phyloP scores from a whole-genome alignment of 2,113 vertebrate species.

The Antennarius striatus region DNA sequence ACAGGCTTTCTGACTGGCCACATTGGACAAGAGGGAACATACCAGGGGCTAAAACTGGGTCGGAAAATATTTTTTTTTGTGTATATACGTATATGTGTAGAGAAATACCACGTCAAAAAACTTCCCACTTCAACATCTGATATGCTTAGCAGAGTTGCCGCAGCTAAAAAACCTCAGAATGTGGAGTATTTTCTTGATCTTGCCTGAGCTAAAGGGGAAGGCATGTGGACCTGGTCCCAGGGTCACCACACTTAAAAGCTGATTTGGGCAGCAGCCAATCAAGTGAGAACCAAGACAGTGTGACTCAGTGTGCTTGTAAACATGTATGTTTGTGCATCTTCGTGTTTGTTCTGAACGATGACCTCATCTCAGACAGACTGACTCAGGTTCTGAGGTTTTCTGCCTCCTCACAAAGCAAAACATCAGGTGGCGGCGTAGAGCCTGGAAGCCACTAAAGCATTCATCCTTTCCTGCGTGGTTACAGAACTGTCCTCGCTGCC shows the following conservation, averaged over 20 bases:
- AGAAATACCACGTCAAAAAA: conserved; percentile 35
- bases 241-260: conserved; percentile 44
- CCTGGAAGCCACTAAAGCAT: neutral
- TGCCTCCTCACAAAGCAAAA: conserved; percentile 13
- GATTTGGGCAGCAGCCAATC: conserved; percentile 30
- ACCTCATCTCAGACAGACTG: conserved; percentile 18
- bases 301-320: neutral
- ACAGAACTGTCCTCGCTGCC: neutral
- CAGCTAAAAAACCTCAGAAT: conserved; percentile 52
- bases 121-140: conserved; percentile 38
- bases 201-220: conserved; percentile 58
- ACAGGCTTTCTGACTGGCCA: conserved; percentile 8
- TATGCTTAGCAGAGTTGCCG: conserved; percentile 56
- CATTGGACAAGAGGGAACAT: conserved; percentile 16
- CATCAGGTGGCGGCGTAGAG: conserved; percentile 20
- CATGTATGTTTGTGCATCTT: conserved; percentile 11
- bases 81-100: conserved; percentile 21
- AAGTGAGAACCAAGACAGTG: conserved; percentile 11
- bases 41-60: conserved; percentile 23
- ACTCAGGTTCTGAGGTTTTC: conserved; percentile 19
- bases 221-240: conserved; percentile 50
- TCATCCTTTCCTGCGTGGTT: neutral
- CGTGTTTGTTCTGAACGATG: conserved; percentile 10
- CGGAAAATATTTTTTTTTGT: conserved; percentile 34
- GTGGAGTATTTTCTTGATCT: conserved; percentile 54